Conservation (phyloP, 2,888 invertebrate genomes). For the Liposcelis brunnea region DNA sequence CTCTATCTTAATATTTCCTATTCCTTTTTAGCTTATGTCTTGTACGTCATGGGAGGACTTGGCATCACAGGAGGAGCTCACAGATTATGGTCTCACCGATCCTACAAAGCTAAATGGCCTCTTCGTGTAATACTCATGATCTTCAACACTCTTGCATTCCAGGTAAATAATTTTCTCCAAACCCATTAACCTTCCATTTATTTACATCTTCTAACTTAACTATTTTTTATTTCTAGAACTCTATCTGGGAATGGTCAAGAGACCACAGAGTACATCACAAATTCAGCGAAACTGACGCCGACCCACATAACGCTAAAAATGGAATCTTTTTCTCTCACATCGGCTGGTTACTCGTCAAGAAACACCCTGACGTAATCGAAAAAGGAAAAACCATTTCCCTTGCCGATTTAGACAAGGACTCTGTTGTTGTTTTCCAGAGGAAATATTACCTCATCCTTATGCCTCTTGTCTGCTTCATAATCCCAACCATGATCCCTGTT, state of each 20-base stretch:
- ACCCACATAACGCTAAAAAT: slow-evolving; percentile 79
- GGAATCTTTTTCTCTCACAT: slow-evolving; percentile 95
- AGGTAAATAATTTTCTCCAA: slow-evolving; percentile 36
- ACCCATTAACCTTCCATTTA: background rate
- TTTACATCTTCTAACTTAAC: background rate
- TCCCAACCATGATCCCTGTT: slow-evolving; percentile 60
- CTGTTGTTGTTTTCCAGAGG: slow-evolving; percentile 71
- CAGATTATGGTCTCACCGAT: slow-evolving; percentile 86
- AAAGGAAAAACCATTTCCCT: slow-evolving; percentile 77
- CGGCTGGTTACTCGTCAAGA: slow-evolving; percentile 82
- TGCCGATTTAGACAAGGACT: slow-evolving; percentile 65
- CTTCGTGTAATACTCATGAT: slow-evolving; percentile 59
- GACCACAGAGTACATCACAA: slow-evolving; percentile 75
- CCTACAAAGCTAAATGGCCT: slow-evolving; percentile 90
- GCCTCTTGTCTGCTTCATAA: slow-evolving; percentile 53
- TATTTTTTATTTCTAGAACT: slow-evolving; percentile 19
- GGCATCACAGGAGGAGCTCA: slow-evolving; percentile 97
- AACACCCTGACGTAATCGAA: slow-evolving; percentile 74
- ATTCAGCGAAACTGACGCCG: slow-evolving; percentile 83
- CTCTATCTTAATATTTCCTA: too few relatives aligned
- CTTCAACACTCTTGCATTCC: slow-evolving; percentile 82
- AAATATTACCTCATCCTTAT: slow-evolving; percentile 64
- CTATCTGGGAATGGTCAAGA: slow-evolving; percentile 22
- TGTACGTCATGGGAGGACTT: slow-evolving; percentile 63
- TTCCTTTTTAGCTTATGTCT: slow-evolving; percentile 52